phyloP scores from a whole-genome alignment of 2,113 vertebrate species.

The Merops nubicus region DNA sequence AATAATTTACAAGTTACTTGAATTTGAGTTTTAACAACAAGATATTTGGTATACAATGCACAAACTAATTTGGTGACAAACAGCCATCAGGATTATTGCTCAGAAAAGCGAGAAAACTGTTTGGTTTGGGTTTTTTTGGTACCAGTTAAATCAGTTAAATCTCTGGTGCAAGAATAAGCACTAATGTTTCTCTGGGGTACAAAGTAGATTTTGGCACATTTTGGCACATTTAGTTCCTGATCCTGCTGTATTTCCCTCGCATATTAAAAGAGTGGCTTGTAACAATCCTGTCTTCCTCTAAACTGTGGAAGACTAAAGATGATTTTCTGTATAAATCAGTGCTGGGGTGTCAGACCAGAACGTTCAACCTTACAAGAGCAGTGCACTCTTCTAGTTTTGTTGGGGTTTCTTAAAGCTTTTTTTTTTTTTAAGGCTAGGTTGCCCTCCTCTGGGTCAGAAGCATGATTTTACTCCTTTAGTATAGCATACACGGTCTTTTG shows the following conservation, averaged over 20 bases:
- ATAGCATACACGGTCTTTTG: background rate
- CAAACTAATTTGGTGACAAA: background rate
- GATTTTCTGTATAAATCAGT: background rate
- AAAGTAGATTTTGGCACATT: background rate
- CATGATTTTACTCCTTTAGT: background rate
- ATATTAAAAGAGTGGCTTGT: background rate
- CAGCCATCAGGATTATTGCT: background rate
- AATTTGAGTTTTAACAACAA: background rate
- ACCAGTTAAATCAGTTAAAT: background rate
- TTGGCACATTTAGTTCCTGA: background rate
- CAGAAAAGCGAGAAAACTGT: background rate
- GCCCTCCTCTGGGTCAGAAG: background rate
- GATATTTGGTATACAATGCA: background rate
- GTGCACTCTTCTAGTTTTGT: background rate
- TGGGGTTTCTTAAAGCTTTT: fast-evolving
- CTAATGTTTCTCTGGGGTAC: background rate
- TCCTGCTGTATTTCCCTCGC: background rate
- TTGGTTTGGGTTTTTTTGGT: background rate
- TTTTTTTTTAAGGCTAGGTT: background rate
- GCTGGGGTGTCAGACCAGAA: background rate
- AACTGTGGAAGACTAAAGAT: background rate
- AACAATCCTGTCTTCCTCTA: background rate
- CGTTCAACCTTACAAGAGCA: background rate
- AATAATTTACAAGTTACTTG: background rate
- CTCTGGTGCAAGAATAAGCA: background rate